Evolutionary conservation across 37 sponge, comb jelly and placozoan species (phyloP), one percentile per base, ranked within the genome.

Genomic region (Geodia barretti): DNA sequence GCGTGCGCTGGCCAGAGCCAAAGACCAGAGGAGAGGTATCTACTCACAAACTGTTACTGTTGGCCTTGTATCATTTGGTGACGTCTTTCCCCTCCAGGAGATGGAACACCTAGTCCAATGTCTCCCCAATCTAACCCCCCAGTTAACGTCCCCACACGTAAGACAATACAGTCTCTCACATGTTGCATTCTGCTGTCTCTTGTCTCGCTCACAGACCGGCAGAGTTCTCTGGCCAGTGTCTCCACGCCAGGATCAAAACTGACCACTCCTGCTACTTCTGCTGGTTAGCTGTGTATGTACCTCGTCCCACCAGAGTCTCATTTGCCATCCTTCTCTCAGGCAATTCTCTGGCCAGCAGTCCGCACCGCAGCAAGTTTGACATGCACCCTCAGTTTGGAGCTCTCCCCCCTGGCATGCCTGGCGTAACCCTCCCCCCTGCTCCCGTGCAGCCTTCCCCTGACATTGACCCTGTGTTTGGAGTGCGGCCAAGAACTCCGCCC

Each of bases 371-470:
- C 5, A 21, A 35, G 19, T 70, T 26, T 59, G 81, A 80, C 3
- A 36, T 38, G 54, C 70, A 80, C 17, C 71, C 81, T 24, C n/a
- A 80, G 60, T 36, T 60, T 62, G 81, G 81, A 14, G 39, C 77
- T 64, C 21, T 77, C 40, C 77, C 77, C 21, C 36, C 36, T 4
- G 25, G 39, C n/a, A 39, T n/a, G 1, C 64, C 77, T 8, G 3
- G 21, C 66, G 19, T 17, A 14, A 7, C 54, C 54, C 7, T 14
- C 7, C 54, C 11, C 11, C 7, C 11, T 47, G 11, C 54, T 14
- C 14, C 54, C 14, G 54, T 7, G 7, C 54, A 47, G 70, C 24
- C 20, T 25, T 20, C 31, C 30, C 61, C 23, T 1, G 63, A 61
- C 39, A 4, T 77, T 2, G 64, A 77, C 19, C 77, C 77, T 1